These are phyloP conservation scores for Danaus melanippus DNA, from an alignment of 1,140 invertebrate genomes.

Conservation along the genomic window DNA sequence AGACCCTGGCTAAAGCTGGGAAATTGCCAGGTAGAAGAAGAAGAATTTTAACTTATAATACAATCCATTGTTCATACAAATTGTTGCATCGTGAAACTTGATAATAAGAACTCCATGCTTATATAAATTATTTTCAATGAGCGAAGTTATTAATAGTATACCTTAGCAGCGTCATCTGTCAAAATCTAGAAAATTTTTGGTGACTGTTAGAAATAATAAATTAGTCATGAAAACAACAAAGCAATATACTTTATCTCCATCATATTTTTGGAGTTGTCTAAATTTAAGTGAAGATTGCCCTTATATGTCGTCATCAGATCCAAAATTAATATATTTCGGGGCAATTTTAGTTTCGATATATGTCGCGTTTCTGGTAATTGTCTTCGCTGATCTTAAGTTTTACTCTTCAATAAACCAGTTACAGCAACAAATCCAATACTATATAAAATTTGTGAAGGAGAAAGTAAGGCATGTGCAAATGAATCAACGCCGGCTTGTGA, in stretches of 20 bases:
- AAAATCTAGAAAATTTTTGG: too few species aligned
- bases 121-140: too few species aligned
- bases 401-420: slow-evolving; percentile 44
- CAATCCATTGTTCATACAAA: too few species aligned
- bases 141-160: too few species aligned
- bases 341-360: slow-evolving; percentile 33
- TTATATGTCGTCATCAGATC: slow-evolving; percentile 33
- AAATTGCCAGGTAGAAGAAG: too few species aligned
- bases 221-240: slow-evolving; percentile 26
- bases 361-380: slow-evolving; percentile 31
- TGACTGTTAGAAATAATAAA: background rate
- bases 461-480: slow-evolving; percentile 44
- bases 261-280: slow-evolving; percentile 51
- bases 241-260: slow-evolving; percentile 23
- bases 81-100: too few species aligned
- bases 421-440: slow-evolving; percentile 39
- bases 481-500: slow-evolving; percentile 38
- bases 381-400: slow-evolving; percentile 45
- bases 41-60: too few species aligned
- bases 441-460: slow-evolving; percentile 37
- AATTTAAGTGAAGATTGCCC: slow-evolving; percentile 43
- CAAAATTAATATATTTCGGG: slow-evolving; percentile 44
- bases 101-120: too few species aligned
- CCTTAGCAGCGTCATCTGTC: too few species aligned
- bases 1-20: too few species aligned